phyloP scores from a whole-genome alignment of 2,888 invertebrate species.

The Drosophila subsilvestris region DNA sequence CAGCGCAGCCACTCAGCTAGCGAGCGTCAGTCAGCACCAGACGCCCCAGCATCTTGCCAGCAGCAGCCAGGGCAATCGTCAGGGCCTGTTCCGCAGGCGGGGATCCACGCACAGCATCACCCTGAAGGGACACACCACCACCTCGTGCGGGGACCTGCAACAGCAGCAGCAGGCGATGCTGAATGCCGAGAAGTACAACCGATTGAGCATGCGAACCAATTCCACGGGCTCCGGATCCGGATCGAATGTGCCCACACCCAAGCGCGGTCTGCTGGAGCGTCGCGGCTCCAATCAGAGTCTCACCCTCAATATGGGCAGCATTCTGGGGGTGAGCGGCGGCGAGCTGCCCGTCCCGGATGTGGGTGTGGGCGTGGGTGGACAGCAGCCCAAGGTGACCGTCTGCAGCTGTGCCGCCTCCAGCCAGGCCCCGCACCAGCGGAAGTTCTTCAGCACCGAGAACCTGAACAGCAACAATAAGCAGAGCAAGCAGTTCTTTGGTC shows the following conservation, averaged over 20 bases:
- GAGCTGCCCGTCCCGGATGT: slow-evolving; percentile 51
- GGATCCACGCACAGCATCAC: slow-evolving; percentile 87
- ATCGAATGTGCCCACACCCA: slow-evolving; percentile 79
- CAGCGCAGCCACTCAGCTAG: slow-evolving; percentile 28
- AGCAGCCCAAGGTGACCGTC: slow-evolving; percentile 59
- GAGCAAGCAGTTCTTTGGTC: slow-evolving; percentile 79
- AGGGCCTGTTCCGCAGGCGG: slow-evolving; percentile 59
- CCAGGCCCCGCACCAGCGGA: slow-evolving; percentile 79
- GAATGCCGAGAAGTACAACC: slow-evolving; percentile 42
- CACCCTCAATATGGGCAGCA: slow-evolving; percentile 88
- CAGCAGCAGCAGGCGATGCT: slow-evolving; percentile 84
- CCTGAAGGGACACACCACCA: slow-evolving; percentile 84
- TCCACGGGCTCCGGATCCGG: slow-evolving; percentile 53
- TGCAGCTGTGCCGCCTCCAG: slow-evolving; percentile 66
- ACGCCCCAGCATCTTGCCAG: slow-evolving; percentile 29
- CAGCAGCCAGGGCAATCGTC: slow-evolving; percentile 59
- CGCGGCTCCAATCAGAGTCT: slow-evolving; percentile 96
- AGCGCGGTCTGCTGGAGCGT: slow-evolving; percentile 91
- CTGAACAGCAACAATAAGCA: slow-evolving; percentile 72
- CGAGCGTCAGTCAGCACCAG: slow-evolving; percentile 25
- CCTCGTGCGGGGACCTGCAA: slow-evolving; percentile 82
- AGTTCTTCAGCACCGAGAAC: slow-evolving; percentile 84
- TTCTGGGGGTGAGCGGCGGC: slow-evolving; percentile 36
- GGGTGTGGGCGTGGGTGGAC: slow-evolving; percentile 50
- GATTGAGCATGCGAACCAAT: slow-evolving; percentile 55